Evolutionary conservation across 2,797 vertebrate species (phyloP).

Genomic region (Microctenopoma stevenorrisi): DNA sequence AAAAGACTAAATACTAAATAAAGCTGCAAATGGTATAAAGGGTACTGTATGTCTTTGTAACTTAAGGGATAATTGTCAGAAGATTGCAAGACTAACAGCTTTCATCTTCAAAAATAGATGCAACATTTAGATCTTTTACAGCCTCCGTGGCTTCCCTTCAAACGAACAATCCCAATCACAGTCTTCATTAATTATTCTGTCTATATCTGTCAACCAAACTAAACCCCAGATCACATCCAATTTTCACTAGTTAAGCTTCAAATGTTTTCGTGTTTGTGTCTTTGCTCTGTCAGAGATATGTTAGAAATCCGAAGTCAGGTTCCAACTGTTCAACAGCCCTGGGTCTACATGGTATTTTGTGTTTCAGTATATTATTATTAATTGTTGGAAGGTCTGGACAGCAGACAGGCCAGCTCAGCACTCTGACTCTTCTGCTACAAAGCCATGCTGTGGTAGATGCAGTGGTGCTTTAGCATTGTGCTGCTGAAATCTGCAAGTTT

Average conservation of each 20-base stretch:
- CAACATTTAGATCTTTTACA: conserved; percentile 36
- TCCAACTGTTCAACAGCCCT: too few relatives aligned
- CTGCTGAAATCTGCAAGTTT: too few relatives aligned
- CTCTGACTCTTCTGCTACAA: too few relatives aligned
- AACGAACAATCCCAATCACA: conserved; percentile 62
- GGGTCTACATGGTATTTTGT: too few relatives aligned
- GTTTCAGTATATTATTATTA: too few relatives aligned
- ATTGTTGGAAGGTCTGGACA: too few relatives aligned
- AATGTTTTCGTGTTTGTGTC: conserved; percentile 39
- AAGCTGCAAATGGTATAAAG: conserved; percentile 36
- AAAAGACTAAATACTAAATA: conserved; percentile 20
- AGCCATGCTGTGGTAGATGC: too few relatives aligned
- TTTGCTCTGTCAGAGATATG: conserved; percentile 36
- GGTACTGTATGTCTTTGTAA: conserved; percentile 5
- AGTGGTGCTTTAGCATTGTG: too few relatives aligned
- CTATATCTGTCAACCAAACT: conserved; percentile 52
- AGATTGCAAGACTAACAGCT: conserved; percentile 12
- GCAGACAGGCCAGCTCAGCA: too few relatives aligned
- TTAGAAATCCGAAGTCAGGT: conserved; percentile 14
- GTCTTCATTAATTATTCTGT: conserved; percentile 51
- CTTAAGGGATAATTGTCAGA: conserved; percentile 24
- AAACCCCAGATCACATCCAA: conserved; percentile 55
- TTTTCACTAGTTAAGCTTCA: conserved; percentile 49
- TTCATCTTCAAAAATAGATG: conserved; percentile 27
- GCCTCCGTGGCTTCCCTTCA: conserved; percentile 33